Evolutionary conservation across 2,113 vertebrate genomes (phyloP), one percentile per base, ranked within the genome.

Genomic region (Paramormyrops kingsleyae): DNA sequence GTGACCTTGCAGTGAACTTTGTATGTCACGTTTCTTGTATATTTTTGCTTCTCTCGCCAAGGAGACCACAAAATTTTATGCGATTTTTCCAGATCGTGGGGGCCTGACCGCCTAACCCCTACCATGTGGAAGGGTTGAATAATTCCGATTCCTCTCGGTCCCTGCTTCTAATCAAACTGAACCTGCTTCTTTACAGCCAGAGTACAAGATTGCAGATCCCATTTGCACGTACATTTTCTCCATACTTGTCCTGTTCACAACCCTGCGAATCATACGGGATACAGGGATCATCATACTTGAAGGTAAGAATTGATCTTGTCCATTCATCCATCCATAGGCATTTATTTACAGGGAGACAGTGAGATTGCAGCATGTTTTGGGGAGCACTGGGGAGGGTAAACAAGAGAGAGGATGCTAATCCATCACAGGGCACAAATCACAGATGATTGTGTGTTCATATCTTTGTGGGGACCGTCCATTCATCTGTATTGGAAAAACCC

Each of bases 181-280:
- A 21, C 77, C 84, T 93, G 56, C 80, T 92, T 66, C 56, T 92
- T 89, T 47, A 91, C 96, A 99, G 98, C 98, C 98, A 19, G 97
- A 99, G 90, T 97, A 97, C 92, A 99, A 99, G 94, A 94, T 99
- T 92, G 99, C 98, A 9, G 98, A 99, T 91, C 98, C 98, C n/a
- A 97, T 99, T 92, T 99, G 98, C 92, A 99, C 99, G 6, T 99
- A 99, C 0, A 91, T 99, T 90, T 99, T 99, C 95, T 99, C 99
- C 4, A 80, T 98, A 90, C 96, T 99, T 92, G 98, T 99, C 92
- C 94, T 98, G 91, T 96, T 97, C 93, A 99, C 98, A 93, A 99
- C 99, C 2, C 42, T 99, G 90, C 97, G 96, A 91, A 98, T 99
- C 94, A 94, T 99, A 90, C 93, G 97, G 92, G 99, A 99, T 94